Evolutionary conservation across 2,888 invertebrate genomes (phyloP).

Genomic region (Ischnus inquisitorius): DNA sequence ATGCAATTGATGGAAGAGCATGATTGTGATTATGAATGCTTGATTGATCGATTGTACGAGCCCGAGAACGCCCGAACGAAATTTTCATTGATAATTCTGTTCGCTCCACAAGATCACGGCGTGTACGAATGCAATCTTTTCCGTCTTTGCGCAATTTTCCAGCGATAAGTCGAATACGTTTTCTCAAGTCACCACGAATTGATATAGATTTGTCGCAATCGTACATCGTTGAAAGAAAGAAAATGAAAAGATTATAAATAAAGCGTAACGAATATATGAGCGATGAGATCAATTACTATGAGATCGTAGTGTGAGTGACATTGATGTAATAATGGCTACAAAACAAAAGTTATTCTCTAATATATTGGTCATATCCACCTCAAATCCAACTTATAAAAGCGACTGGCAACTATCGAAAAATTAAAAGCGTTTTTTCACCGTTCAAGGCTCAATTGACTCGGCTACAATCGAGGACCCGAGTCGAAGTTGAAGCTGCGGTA

Average conservation of each 20-base stretch:
- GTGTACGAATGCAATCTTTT: too few relatives aligned
- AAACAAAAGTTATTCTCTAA: slow-evolving; percentile 66
- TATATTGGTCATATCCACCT: slow-evolving; percentile 76
- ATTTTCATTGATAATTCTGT: slow-evolving; percentile 64
- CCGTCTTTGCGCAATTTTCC: too few relatives aligned
- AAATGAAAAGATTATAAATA: slow-evolving; percentile 22
- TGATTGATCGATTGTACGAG: slow-evolving; percentile 33
- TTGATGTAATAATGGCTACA: slow-evolving; percentile 53
- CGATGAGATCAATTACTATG: slow-evolving; percentile 23
- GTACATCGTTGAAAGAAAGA: slow-evolving; percentile 32
- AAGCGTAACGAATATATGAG: slow-evolving; percentile 21
- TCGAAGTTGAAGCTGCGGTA: too few relatives aligned
- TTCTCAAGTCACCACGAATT: slow-evolving; percentile 34
- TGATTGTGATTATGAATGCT: slow-evolving; percentile 35
- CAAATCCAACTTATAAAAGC: slow-evolving; percentile 78
- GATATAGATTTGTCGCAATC: slow-evolving; percentile 17
- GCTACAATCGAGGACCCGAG: background rate
- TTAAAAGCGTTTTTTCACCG: slow-evolving; percentile 22
- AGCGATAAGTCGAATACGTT: too few relatives aligned
- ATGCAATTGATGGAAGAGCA: slow-evolving; percentile 21
- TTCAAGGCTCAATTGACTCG: background rate
- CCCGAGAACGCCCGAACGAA: slow-evolving; percentile 19
- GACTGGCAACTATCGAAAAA: slow-evolving; percentile 72
- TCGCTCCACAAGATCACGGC: too few relatives aligned
- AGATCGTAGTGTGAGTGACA: slow-evolving; percentile 39